These are phyloP conservation scores for Dysidea cf. avara DNA, from an alignment of 37 sponge, comb jelly and placozoan genomes.

Conservation along the genomic window DNA sequence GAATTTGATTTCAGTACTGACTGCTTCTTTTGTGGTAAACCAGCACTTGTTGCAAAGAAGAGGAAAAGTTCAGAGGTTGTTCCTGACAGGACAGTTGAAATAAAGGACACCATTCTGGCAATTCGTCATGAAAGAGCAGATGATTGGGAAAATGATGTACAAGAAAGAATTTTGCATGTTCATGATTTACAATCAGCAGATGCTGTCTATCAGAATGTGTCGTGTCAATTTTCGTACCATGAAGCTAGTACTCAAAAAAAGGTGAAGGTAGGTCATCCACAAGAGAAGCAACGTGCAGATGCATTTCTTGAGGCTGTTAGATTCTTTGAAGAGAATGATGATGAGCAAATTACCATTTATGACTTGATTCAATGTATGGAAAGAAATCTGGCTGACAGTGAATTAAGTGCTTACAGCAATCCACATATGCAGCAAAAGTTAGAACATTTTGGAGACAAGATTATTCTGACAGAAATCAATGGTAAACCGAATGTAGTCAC, in stretches of 20 bases:
- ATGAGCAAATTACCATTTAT: too few relatives aligned
- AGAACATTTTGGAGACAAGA: constrained; percentile 31
- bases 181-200: constrained; percentile 52
- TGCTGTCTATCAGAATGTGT: constrained; percentile 32
- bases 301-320: too few relatives aligned
- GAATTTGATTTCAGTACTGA: too few relatives aligned
- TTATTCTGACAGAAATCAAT: too few relatives aligned
- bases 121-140: constrained; percentile 30
- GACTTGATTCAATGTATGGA: too few relatives aligned
- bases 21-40: too few relatives aligned
- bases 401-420: constrained; percentile 24
- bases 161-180: constrained; percentile 34
- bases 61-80: constrained; percentile 25
- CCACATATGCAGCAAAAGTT: constrained; percentile 23
- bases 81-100: constrained; percentile 23
- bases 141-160: constrained; percentile 27
- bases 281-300: too few relatives aligned
- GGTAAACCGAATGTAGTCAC: too few relatives aligned
- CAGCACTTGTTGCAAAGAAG: constrained; percentile 26
- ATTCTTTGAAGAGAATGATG: too few relatives aligned
- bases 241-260: constrained; percentile 37
- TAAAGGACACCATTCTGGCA: constrained; percentile 33
- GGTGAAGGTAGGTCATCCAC: constrained; percentile 18
- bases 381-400: too few relatives aligned
- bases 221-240: constrained; percentile 32